phyloP scores from a whole-genome alignment of 2,113 vertebrate genomes.

The Gambusia holbrooki region DNA sequence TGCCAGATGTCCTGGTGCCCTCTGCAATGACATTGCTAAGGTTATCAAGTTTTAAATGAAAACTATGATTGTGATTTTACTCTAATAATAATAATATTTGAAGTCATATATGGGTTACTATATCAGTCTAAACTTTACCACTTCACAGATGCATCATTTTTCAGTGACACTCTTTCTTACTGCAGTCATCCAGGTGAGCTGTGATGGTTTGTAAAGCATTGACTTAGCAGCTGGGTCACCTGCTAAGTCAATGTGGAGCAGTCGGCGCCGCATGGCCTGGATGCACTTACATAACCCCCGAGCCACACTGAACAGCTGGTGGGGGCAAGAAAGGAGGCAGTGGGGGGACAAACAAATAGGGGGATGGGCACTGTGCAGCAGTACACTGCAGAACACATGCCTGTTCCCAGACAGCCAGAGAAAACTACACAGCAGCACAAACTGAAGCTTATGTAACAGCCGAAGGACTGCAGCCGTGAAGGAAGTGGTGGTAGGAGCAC shows the following conservation, averaged over 20 bases:
- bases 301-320: neutral
- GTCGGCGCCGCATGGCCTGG: slow-evolving; percentile 9
- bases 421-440: slow-evolving; percentile 18
- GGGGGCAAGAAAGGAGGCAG: neutral
- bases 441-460: slow-evolving; percentile 44
- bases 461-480: neutral
- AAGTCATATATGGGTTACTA: no score
- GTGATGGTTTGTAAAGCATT: neutral
- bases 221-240: slow-evolving; percentile 5
- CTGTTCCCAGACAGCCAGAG: slow-evolving; percentile 27
- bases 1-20: no score
- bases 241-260: slow-evolving; percentile 43
- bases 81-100: neutral
- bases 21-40: no score
- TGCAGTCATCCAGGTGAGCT: neutral
- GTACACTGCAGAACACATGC: slow-evolving; percentile 54
- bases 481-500: neutral
- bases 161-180: neutral
- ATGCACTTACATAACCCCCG: slow-evolving; percentile 45
- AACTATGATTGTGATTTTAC: neutral
- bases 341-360: slow-evolving; percentile 8
- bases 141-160: neutral
- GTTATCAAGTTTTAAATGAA: no score
- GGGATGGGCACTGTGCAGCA: slow-evolving; percentile 45
- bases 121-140: no score